Evolutionary conservation across 2,113 vertebrate genomes (phyloP).

Genomic region (Heptranchias perlo): DNA sequence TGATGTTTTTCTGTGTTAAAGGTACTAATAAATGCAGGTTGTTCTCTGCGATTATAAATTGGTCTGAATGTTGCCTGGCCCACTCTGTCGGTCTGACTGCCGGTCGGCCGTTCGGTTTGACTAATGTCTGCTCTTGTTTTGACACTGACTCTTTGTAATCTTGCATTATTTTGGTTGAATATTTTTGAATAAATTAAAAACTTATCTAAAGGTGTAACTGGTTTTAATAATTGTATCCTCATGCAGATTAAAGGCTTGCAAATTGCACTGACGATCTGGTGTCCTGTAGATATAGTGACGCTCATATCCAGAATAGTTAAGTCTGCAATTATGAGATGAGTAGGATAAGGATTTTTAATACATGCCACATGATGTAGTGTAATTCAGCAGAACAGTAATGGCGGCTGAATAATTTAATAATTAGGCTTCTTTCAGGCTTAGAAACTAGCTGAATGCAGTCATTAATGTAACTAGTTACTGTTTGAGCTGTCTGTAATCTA

Average conservation of each 20-base stretch:
- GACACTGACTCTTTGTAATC: neutral
- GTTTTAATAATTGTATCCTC: neutral
- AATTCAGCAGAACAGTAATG: neutral
- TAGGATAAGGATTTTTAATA: neutral
- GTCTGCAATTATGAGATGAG: neutral
- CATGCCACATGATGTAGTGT: neutral
- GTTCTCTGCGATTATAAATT: neutral
- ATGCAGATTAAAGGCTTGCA: neutral
- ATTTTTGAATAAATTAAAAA: neutral
- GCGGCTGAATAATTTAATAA: neutral
- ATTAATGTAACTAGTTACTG: neutral
- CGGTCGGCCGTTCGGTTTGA: neutral
- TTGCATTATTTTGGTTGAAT: neutral
- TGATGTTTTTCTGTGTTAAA: neutral
- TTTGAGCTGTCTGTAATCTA: neutral
- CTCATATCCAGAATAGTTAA: neutral
- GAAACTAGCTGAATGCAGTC: neutral
- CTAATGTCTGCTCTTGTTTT: neutral
- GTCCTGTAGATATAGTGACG: neutral
- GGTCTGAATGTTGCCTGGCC: neutral
- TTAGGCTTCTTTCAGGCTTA: neutral
- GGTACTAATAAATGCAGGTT: neutral
- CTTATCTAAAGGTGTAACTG: neutral
- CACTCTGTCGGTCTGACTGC: neutral
- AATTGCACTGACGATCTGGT: neutral